These are phyloP conservation scores for Erynnis tages DNA, from an alignment of 2,888 invertebrate species.

Conservation along the genomic window DNA sequence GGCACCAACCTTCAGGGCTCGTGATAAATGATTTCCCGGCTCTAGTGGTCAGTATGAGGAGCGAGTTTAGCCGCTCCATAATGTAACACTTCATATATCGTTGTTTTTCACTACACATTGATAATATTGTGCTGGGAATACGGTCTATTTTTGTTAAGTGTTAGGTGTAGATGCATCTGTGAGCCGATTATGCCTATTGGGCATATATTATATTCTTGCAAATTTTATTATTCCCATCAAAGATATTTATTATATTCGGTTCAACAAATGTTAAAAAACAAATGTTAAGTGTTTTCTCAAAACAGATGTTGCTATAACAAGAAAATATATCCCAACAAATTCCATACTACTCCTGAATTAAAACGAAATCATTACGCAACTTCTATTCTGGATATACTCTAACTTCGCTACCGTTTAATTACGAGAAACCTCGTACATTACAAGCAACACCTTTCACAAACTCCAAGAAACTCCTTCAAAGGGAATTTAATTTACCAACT, in stretches of 20 bases:
- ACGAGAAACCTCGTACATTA: conserved; percentile 12
- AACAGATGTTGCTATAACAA: neutral
- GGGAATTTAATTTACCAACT: conserved; percentile 18
- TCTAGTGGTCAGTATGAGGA: conserved; percentile 12
- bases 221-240: too few relatives aligned
- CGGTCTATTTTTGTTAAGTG: neutral
- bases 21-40: conserved; percentile 10
- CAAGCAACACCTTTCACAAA: conserved; percentile 8
- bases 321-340: neutral
- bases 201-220: too few relatives aligned
- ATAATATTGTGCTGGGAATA: conserved; percentile 7
- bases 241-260: too few relatives aligned
- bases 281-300: too few relatives aligned
- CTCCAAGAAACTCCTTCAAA: conserved; percentile 12
- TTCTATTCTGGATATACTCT: neutral
- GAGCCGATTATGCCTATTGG: too few relatives aligned
- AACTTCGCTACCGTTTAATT: conserved; percentile 5
- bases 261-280: too few relatives aligned
- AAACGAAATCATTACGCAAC: conserved; percentile 1
- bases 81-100: conserved; percentile 17
- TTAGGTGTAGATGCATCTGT: neutral
- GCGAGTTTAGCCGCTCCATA: conserved; percentile 6
- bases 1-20: neutral
- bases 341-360: neutral
- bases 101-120: conserved; percentile 12